Evolutionary conservation across 2,888 invertebrate genomes (phyloP), one percentile per base, ranked within the genome.

Genomic region (Lithophane semibrunnea): DNA sequence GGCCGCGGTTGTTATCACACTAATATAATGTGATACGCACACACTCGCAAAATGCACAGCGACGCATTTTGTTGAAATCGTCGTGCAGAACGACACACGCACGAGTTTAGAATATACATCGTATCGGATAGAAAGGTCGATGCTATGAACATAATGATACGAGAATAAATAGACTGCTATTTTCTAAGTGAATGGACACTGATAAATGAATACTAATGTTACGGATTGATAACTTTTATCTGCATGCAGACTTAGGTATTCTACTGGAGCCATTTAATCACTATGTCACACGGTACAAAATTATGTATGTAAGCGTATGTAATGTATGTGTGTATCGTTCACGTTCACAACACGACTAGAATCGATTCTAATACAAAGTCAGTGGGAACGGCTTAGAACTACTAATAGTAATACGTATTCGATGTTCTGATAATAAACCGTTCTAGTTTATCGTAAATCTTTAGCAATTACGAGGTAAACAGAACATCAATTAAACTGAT

Each of bases 151-250:
- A 78, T 79, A 68, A 80, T 82, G 82, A 80, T 77, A 76, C 49
- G 63, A 73, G 79, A 80, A 85, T 87, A 81, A 86, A 83, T 82
- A 87, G 77, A 77, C 75, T 72, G 77, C 82, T 87, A 83, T 87
- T 83, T 85, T 85, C 77, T 82, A 79, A 79, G 76, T 87, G 77
- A 83, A 87, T 84, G 80, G 75, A 63, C 76, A 77, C 77, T 78
- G 86, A 84, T 87, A 87, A 86, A 83, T 82, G 61, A 79, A 67
- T 79, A 80, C 79, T 78, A 82, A 87, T 79, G 82, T 80, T 83
- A 79, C 67, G 64, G 70, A 76, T 76, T 80, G 86, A 85, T 87
- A 85, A 80, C 63, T 79, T 76, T 79, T 86, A 85, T 83, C 83
- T 81, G 65, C n/a, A 49, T 71, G 71, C 70, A 77, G 76, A 73